Conservation (phyloP, 2,113 vertebrate genomes). For the Melanocharis versteri region DNA sequence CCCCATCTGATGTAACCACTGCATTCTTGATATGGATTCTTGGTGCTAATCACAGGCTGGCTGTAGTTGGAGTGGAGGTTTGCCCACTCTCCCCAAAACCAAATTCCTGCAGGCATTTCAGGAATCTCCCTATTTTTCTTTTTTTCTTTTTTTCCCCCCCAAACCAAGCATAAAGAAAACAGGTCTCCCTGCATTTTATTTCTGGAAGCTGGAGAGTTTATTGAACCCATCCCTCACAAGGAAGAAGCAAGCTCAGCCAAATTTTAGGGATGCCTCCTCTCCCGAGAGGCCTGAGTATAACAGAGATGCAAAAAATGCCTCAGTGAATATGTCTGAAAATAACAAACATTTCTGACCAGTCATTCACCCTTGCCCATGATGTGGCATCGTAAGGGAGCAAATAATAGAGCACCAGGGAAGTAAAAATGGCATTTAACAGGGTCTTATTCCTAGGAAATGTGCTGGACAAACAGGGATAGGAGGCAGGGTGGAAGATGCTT, state of each 20-base stretch:
- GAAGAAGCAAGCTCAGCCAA: background rate
- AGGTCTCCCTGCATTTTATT: background rate
- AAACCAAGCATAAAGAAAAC: background rate
- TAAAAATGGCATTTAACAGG: background rate
- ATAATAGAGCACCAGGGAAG: background rate
- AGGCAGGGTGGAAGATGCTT: background rate
- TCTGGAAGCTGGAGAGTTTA: background rate
- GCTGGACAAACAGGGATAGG: background rate
- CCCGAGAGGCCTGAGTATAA: background rate
- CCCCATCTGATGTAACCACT: background rate
- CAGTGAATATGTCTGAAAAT: background rate
- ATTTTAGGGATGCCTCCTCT: background rate
- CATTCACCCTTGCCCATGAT: background rate
- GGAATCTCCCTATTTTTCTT: background rate
- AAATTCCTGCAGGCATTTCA: background rate
- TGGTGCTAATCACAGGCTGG: background rate
- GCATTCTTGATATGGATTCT: background rate
- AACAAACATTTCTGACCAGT: background rate
- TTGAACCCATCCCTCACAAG: background rate
- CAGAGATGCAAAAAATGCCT: background rate
- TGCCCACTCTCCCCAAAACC: background rate
- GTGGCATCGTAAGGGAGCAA: background rate
- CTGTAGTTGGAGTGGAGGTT: background rate
- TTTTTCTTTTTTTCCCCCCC: accelerated
- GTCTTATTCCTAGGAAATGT: background rate